These are phyloP conservation scores for Nymphalis io DNA, from an alignment of 1,140 invertebrate genomes.

Conservation along the genomic window DNA sequence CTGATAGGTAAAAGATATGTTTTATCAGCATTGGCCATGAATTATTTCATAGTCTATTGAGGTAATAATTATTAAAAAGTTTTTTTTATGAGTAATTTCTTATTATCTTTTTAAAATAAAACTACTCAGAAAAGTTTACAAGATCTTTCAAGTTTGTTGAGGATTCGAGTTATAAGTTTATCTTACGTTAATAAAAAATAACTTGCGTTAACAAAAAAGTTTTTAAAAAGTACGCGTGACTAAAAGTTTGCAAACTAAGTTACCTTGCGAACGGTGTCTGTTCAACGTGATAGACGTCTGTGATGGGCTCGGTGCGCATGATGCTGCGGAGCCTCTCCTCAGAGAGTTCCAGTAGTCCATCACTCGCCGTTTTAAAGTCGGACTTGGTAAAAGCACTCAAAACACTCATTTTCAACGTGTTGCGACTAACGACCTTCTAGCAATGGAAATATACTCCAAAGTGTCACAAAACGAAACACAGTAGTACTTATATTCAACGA, in stretches of 20 bases:
- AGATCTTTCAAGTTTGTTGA: not conserved
- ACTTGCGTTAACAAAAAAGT: not conserved
- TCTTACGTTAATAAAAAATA: not conserved
- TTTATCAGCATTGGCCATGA: constrained; percentile 41
- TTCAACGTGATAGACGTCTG: constrained; percentile 85
- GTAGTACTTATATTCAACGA: constrained; percentile 72
- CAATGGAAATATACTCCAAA: constrained; percentile 61
- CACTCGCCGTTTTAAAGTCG: constrained; percentile 80
- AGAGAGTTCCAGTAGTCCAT: constrained; percentile 84
- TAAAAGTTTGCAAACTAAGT: constrained; percentile 36
- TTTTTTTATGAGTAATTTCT: not conserved
- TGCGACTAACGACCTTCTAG: constrained; percentile 70
- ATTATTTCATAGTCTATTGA: constrained; percentile 33
- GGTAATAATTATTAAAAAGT: constrained; percentile 22
- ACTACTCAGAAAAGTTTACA: not conserved
- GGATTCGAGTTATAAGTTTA: too few relatives aligned
- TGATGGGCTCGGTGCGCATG: constrained; percentile 83
- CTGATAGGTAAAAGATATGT: constrained; percentile 29
- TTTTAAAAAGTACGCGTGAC: constrained; percentile 23
- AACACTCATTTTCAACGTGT: constrained; percentile 80
- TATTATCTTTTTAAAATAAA: not conserved
- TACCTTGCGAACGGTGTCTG: constrained; percentile 87
- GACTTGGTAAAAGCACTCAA: constrained; percentile 75
- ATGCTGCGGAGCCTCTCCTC: constrained; percentile 82
- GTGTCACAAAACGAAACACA: constrained; percentile 73